Evolutionary conservation across 2,797 vertebrate species (phyloP), one percentile per base, ranked within the genome.

Genomic region (Synanceia verrucosa): DNA sequence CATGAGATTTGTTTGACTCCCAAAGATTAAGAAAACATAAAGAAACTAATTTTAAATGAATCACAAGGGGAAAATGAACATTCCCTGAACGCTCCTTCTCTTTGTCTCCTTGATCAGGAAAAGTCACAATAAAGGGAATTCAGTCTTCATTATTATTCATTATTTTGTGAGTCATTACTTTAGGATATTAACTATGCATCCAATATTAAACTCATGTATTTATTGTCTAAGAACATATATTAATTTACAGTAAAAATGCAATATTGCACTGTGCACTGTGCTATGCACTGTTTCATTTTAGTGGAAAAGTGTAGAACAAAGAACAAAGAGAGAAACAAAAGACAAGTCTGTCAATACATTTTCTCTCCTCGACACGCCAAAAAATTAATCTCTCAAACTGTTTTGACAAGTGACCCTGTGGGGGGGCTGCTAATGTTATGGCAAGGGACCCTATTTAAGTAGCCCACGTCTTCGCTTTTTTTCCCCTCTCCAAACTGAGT

Each of bases 361-460:
- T 79, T 43, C 82, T 70, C 82, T 80, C 79, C 80, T 76, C 26
- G 44, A 89, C 85, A 85, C 89, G 86, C 84, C 50, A 69, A 87
- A 89, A 81, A 91, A 93, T 90, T 88, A 92, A 91, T 92, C 87
- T 87, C 90, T 88, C 90, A 91, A 91, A 91, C 91, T 83, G 86
- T 93, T 94, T 93, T 93, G 94, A 93, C 93, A 94, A 91, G 88
- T 85, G 77, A 90, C 92, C 89, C 86, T 80, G 90, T 91, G 88
- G 91, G 89, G n/a, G 89, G 88, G 85, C 72, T 81, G 87, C 87
- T 93, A 92, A 94, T 91, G 89, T 94, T 94, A 92, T 93, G 91
- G 88, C 92, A 90, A 83, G 89, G 88, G 90, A 90, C 83, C 88
- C 88, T 86, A 84, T 93, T 94, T 92, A 92, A 91, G 86, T 88